phyloP scores from a whole-genome alignment of 2,888 invertebrate species.

The Congeria kusceri region DNA sequence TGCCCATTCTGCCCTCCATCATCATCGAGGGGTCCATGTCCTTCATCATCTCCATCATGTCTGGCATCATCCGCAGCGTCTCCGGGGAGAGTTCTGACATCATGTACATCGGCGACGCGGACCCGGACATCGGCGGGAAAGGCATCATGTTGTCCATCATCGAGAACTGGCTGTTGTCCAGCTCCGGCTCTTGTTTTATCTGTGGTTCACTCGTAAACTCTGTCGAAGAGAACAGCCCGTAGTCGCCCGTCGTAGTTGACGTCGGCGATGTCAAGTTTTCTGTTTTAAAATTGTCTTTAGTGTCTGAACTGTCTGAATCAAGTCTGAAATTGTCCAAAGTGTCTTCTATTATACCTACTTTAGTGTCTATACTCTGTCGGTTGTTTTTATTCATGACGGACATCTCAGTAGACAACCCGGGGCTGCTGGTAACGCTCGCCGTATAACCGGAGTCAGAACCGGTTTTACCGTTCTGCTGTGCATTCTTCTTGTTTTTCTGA shows the following conservation, averaged over 20 bases:
- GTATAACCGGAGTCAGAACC: constrained; percentile 73
- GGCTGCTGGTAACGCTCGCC: constrained; percentile 68
- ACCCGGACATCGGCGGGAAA: constrained; percentile 54
- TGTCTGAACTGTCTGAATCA: constrained; percentile 2
- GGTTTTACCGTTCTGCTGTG: constrained; percentile 8
- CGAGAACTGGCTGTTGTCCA: constrained; percentile 46
- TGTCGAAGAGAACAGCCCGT: not conserved
- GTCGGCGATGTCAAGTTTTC: not conserved
- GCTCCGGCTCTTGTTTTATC: constrained; percentile 50
- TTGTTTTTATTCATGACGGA: constrained; percentile 37
- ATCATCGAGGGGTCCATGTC: constrained; percentile 66
- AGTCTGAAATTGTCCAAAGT: constrained; percentile 50
- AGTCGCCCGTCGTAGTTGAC: not conserved
- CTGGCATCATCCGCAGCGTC: constrained; percentile 60
- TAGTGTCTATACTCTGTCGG: constrained; percentile 38
- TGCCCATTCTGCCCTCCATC: constrained; percentile 18
- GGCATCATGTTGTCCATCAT: constrained; percentile 51
- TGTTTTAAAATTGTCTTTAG: not conserved
- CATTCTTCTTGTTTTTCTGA: constrained; percentile 56
- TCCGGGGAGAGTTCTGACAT: constrained; percentile 55
- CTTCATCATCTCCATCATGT: constrained; percentile 58
- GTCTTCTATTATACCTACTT: constrained; percentile 42
- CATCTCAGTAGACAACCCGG: constrained; percentile 61
- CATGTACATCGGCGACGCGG: constrained; percentile 47
- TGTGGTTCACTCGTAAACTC: constrained; percentile 9